Evolutionary conservation across 2,888 invertebrate genomes (phyloP), one percentile per base, ranked within the genome.

Genomic region (Monochamus alternatus): DNA sequence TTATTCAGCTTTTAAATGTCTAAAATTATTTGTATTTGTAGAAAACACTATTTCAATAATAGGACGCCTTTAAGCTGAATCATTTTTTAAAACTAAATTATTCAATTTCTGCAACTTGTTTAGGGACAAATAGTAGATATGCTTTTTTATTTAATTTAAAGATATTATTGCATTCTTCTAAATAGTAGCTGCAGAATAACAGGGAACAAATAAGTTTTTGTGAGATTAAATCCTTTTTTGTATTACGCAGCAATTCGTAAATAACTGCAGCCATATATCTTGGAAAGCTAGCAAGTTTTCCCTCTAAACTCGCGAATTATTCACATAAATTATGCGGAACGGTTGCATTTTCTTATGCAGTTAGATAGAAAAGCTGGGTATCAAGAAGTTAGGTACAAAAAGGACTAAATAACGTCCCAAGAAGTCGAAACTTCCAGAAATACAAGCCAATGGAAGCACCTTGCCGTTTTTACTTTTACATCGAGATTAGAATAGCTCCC

Each of bases 401-500:
- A 74, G 58, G 64, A 64, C 64, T 52, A 32, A 30, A 47, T 47
- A 74, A 52, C 68, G 44, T 69, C 69, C n/a, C 52, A 65, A 64
- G 44, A 69, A 74, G 68, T 62, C 64, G 64, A 69, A 74, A 75
- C 75, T 75, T 67, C 60, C 68, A 62, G 64, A 68, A 75, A 67
- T 75, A 68, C 60, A 64, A 59, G 38, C 72, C 72, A 63, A 59
- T 72, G 72, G 58, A 77, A 72, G 75, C 71, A 76, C 71, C 74
- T 80, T 74, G 76, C 72, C 75, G 78, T 78, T 75, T 76, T 69
- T 67, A 74, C 80, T 81, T 81, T 76, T 81, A 82, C 82, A 87
- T 88, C 87, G 86, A 87, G 87, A 87, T 87, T 85, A 85, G 85
- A 85, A 84, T 81, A 84, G 85, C 86, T 85, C 85, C 87, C 86